Evolutionary conservation across 1,140 invertebrate species (phyloP).

Genomic region (Calephelis virginiensis): DNA sequence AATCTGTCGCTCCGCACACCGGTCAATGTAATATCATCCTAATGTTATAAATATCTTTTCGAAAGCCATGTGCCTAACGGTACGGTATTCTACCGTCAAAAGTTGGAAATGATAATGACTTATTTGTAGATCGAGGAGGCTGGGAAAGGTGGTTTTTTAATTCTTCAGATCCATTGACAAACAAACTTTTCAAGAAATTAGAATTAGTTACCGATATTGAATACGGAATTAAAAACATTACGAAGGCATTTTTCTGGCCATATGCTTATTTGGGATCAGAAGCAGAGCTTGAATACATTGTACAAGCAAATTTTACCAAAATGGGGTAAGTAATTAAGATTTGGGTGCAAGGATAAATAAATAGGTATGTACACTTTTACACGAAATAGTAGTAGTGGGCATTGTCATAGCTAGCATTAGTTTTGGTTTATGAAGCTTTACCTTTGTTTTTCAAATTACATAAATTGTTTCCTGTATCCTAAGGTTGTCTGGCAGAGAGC

Average conservation of each 20-base stretch:
- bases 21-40: no score
- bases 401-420: no score
- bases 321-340: constrained; percentile 40
- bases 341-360: background rate
- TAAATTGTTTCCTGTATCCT: no score
- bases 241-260: constrained; percentile 84
- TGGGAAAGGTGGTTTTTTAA: constrained; percentile 85
- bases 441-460: no score
- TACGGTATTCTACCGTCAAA: no score
- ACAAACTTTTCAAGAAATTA: constrained; percentile 81
- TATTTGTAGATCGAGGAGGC: constrained; percentile 81
- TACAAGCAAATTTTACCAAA: constrained; percentile 82
- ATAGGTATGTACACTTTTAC: no score
- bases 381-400: no score
- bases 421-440: no score
- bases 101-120: background rate
- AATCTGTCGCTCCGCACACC: no score
- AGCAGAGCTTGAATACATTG: constrained; percentile 83
- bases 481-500: no score
- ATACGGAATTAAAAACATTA: constrained; percentile 84
- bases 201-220: constrained; percentile 82
- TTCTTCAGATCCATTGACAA: constrained; percentile 79
- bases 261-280: constrained; percentile 86
- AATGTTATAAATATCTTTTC: no score
- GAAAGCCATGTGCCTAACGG: no score